Evolutionary conservation across 2,888 invertebrate species (phyloP).

Genomic region (Conistra vaccinii): DNA sequence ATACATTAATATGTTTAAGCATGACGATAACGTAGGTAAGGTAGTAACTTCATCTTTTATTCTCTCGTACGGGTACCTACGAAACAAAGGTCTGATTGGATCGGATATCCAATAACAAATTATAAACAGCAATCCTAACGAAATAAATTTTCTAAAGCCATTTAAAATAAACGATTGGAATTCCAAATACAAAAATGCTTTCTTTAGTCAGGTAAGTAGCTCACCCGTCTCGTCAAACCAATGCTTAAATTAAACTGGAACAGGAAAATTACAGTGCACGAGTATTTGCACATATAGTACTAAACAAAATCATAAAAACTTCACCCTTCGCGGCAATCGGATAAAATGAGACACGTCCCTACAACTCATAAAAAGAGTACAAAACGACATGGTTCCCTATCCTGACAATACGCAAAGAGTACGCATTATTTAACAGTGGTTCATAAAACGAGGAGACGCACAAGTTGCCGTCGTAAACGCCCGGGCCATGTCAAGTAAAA

Average conservation of each 20-base stretch:
- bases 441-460: constrained; percentile 80
- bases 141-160: neutral
- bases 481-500: constrained; percentile 76
- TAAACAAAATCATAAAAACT: constrained; percentile 67
- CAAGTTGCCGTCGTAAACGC: constrained; percentile 80
- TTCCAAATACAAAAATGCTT: constrained; percentile 8
- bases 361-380: constrained; percentile 81
- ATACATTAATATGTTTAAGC: constrained; percentile 1
- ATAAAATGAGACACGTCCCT: constrained; percentile 80
- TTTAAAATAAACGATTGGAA: constrained; percentile 2
- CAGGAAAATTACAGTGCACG: constrained; percentile 36
- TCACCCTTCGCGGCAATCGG: constrained; percentile 64
- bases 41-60: neutral
- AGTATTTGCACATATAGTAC: constrained; percentile 43
- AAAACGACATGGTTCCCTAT: constrained; percentile 78
- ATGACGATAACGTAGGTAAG: neutral
- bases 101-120: neutral
- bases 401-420: constrained; percentile 79
- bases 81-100: neutral
- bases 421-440: constrained; percentile 83
- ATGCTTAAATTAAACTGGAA: constrained; percentile 38
- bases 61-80: neutral
- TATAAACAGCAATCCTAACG: neutral
- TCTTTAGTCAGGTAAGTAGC: neutral
- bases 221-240: constrained; percentile 18